Percentiles rank a stretch among this genome's conserved stretches.
These are phyloP conservation scores for Heterotis niloticus DNA, from an alignment of 2,113 vertebrate genomes.

Conservation along the genomic window DNA sequence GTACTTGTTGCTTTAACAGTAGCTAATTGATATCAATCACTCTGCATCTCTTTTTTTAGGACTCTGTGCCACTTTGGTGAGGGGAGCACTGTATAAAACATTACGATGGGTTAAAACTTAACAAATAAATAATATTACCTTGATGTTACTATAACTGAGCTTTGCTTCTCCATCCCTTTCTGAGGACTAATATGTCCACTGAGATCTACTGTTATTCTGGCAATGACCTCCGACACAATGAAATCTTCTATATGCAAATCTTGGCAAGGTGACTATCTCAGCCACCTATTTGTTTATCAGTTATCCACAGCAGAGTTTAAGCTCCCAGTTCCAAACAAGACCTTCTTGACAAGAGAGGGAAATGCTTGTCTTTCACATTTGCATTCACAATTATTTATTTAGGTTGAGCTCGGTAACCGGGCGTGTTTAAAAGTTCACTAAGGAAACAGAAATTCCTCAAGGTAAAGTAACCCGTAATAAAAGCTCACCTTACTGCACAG, in stretches of 20 bases:
- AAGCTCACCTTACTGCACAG: no score
- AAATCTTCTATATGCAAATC: constrained; percentile 30
- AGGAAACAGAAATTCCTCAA: no score
- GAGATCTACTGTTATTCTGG: constrained; percentile 27
- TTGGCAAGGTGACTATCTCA: constrained; percentile 34
- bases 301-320: not conserved
- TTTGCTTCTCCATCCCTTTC: constrained; percentile 33
- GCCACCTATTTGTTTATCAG: not conserved
- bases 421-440: no score
- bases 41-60: no score
- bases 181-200: constrained; percentile 34
- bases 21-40: no score
- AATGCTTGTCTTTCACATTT: not conserved
- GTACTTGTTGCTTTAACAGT: no score
- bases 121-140: not conserved
- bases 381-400: no score
- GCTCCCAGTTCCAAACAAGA: not conserved
- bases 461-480: no score
- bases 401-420: no score
- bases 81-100: no score
- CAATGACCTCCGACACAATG: constrained; percentile 39
- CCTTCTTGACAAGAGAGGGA: not conserved
- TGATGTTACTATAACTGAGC: constrained; percentile 8
- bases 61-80: no score
- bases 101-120: not conserved